A percentile compares a stretch with the other conserved stretches of the same genome.
phyloP scores from a whole-genome alignment of 2,888 invertebrate genomes.

The Nomada fucata region DNA sequence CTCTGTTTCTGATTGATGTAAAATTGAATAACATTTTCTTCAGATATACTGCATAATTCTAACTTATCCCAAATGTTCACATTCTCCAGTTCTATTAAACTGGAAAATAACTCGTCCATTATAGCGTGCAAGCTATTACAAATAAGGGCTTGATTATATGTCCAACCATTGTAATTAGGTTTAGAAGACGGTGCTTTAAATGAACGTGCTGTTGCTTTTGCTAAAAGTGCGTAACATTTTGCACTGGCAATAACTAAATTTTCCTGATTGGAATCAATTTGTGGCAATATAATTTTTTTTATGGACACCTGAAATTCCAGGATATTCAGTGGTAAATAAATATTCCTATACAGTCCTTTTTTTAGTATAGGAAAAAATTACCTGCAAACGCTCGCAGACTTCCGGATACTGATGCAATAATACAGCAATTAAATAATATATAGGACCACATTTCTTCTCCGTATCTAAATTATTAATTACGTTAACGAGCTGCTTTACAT shows the following conservation, averaged over 20 bases:
- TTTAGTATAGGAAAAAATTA: constrained; percentile 55
- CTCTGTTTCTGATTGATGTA: constrained; percentile 74
- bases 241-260: constrained; percentile 75
- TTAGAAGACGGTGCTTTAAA: constrained; percentile 75
- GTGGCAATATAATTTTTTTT: constrained; percentile 72
- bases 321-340: constrained; percentile 8
- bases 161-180: constrained; percentile 68
- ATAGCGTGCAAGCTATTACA: constrained; percentile 78
- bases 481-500: constrained; percentile 77
- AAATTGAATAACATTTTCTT: constrained; percentile 75
- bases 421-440: constrained; percentile 76
- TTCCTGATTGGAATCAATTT: constrained; percentile 74
- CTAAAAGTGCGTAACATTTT: constrained; percentile 77
- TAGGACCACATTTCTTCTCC: constrained; percentile 62
- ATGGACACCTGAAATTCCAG: constrained; percentile 71
- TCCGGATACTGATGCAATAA: constrained; percentile 80
- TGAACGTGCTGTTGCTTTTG: constrained; percentile 75
- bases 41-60: constrained; percentile 73
- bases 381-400: constrained; percentile 77
- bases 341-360: background rate
- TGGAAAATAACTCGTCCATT: constrained; percentile 78
- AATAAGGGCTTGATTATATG: constrained; percentile 75
- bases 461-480: constrained; percentile 64
- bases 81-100: constrained; percentile 72
- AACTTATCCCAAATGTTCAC: constrained; percentile 70